Evolutionary conservation across 2,113 vertebrate genomes (phyloP).

Genomic region (Cercopithecus mona): DNA sequence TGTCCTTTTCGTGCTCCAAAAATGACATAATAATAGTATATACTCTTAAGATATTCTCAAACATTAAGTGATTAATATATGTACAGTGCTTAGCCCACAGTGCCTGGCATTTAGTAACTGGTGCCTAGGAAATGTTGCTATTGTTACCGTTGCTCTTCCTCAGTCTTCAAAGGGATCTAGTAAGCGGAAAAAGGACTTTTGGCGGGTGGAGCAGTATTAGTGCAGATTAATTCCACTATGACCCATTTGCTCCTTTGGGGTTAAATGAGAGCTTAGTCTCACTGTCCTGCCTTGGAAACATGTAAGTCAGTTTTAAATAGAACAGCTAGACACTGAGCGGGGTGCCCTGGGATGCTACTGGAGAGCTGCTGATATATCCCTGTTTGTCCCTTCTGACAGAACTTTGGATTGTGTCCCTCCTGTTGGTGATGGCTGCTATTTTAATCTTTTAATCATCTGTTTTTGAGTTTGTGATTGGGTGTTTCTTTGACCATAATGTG

Average conservation of each 20-base stretch:
- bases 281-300: slow-evolving; percentile 7
- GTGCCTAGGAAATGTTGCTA: not conserved
- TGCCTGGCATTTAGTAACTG: not conserved
- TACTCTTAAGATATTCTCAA: not conserved
- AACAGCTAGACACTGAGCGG: slow-evolving; percentile 15
- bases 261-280: not conserved
- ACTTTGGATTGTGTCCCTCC: slow-evolving; percentile 51
- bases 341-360: not conserved
- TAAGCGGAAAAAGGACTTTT: not conserved
- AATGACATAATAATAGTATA: not conserved
- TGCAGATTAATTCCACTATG: not conserved
- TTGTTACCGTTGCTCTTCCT: not conserved
- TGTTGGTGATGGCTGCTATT: slow-evolving; percentile 31
- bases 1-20: slow-evolving; percentile 1
- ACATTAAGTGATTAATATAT: not conserved
- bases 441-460: slow-evolving; percentile 70
- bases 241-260: not conserved
- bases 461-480: slow-evolving; percentile 34
- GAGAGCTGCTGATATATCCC: not conserved
- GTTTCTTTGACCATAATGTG: slow-evolving; percentile 1
- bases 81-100: not conserved
- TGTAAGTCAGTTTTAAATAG: slow-evolving; percentile 62
- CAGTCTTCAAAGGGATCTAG: not conserved
- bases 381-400: slow-evolving; percentile 46
- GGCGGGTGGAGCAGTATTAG: not conserved